Percentiles rank a stretch among this genome's conserved stretches.
These are phyloP conservation scores for Conops quadrifasciatus DNA, from an alignment of 2,888 invertebrate genomes.

Conservation along the genomic window DNA sequence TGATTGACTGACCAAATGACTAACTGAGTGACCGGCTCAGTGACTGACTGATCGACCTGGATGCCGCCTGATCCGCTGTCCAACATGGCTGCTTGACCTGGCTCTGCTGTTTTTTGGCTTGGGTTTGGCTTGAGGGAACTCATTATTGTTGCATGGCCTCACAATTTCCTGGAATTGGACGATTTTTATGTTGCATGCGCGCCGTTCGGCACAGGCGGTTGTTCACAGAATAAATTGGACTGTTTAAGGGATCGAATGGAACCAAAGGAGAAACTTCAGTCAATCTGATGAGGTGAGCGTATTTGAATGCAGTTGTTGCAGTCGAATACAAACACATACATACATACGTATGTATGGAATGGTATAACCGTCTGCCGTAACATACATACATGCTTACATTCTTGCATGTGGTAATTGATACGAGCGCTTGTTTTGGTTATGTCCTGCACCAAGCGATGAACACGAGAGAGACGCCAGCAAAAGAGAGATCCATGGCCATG, in stretches of 20 bases:
- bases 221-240: conserved; percentile 21
- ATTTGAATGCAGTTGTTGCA: not conserved
- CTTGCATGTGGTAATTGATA: conserved; percentile 17
- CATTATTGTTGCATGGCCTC: conserved; percentile 24
- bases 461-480: not conserved
- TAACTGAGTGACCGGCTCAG: no score
- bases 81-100: not conserved
- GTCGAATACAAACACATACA: not conserved
- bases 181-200: not conserved
- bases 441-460: not conserved
- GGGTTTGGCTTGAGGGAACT: not conserved
- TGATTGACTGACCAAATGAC: not conserved
- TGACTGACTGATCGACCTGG: no score
- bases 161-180: conserved; percentile 26
- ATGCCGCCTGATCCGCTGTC: not conserved
- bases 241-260: conserved; percentile 14
- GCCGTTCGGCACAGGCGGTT: not conserved
- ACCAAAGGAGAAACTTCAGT: conserved; percentile 1
- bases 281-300: conserved; percentile 10
- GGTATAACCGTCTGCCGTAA: no score
- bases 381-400: not conserved
- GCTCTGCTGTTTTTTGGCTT: no score
- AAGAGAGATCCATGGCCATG: not conserved
- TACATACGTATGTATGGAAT: not conserved
- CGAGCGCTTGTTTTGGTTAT: not conserved